Evolutionary conservation across 2,888 invertebrate genomes (phyloP).

Genomic region (Dioctria linearis): DNA sequence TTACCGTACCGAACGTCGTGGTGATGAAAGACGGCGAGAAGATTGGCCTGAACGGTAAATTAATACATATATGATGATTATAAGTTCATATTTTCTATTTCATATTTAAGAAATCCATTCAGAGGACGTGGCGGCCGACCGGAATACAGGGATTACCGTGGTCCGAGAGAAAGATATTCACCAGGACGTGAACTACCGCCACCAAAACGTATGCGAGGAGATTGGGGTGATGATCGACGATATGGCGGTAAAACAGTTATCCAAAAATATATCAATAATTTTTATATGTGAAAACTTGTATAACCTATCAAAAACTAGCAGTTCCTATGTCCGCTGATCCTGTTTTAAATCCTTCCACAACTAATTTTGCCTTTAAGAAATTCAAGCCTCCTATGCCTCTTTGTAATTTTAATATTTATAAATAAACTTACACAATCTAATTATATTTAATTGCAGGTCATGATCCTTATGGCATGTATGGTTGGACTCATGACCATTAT

Average conservation of each 20-base stretch:
- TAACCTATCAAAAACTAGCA: not conserved
- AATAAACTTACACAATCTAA: not conserved
- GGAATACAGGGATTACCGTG: conserved; percentile 82
- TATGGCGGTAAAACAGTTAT: conserved; percentile 68
- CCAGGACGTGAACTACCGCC: conserved; percentile 85
- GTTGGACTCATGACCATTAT: conserved; percentile 69
- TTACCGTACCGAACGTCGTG: conserved; percentile 80
- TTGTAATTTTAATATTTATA: not conserved
- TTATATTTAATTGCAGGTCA: conserved; percentile 63
- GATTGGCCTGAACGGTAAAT: conserved; percentile 81
- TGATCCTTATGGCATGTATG: conserved; percentile 69
- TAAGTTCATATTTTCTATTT: conserved; percentile 43
- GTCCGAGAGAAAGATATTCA: conserved; percentile 81
- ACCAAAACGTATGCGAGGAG: conserved; percentile 81
- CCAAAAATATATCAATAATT: not conserved
- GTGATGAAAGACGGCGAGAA: conserved; percentile 76
- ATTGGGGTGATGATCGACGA: conserved; percentile 77
- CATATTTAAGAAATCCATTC: conserved; percentile 65
- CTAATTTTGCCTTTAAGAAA: conserved; percentile 2
- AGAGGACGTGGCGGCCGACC: conserved; percentile 83
- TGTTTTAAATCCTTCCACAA: not conserved
- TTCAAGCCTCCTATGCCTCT: conserved; percentile 4
- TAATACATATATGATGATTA: not conserved
- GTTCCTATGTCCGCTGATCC: not conserved
- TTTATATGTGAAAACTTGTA: not conserved